Evolutionary conservation across 2,888 invertebrate genomes (phyloP).

Genomic region (Lithophane ornitopus): DNA sequence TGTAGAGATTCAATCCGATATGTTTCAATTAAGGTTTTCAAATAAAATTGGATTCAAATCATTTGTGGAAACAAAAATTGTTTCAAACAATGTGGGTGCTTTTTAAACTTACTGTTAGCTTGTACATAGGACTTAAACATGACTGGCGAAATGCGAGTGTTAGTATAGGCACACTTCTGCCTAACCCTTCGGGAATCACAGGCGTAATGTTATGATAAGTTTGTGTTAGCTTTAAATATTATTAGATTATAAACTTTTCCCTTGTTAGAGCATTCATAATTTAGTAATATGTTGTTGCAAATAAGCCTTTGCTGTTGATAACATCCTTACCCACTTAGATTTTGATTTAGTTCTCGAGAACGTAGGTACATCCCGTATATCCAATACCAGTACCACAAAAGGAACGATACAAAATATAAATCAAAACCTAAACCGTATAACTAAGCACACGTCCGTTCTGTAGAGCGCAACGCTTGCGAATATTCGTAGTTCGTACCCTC

Average conservation of each 20-base stretch:
- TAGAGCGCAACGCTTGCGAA: slow-evolving; percentile 52
- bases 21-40: slow-evolving; percentile 60
- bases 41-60: slow-evolving; percentile 44
- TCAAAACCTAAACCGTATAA: slow-evolving; percentile 24
- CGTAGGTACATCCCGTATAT: neutral
- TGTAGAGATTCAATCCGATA: slow-evolving; percentile 55
- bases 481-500: slow-evolving; percentile 51
- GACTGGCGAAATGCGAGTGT: neutral
- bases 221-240: slow-evolving; percentile 2
- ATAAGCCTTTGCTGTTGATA: neutral
- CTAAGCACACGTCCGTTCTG: slow-evolving; percentile 35
- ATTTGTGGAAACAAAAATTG: slow-evolving; percentile 26
- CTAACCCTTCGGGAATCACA: neutral
- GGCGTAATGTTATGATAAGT: neutral
- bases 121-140: neutral
- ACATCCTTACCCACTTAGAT: neutral
- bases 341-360: neutral
- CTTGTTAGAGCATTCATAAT: neutral
- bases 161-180: neutral
- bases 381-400: slow-evolving; percentile 15
- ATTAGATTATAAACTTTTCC: neutral
- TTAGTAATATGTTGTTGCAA: neutral
- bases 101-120: neutral
- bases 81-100: neutral
- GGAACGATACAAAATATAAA: slow-evolving; percentile 22